These are phyloP conservation scores for Tachysurus fulvidraco DNA, from an alignment of 2,113 vertebrate genomes.

Conservation along the genomic window DNA sequence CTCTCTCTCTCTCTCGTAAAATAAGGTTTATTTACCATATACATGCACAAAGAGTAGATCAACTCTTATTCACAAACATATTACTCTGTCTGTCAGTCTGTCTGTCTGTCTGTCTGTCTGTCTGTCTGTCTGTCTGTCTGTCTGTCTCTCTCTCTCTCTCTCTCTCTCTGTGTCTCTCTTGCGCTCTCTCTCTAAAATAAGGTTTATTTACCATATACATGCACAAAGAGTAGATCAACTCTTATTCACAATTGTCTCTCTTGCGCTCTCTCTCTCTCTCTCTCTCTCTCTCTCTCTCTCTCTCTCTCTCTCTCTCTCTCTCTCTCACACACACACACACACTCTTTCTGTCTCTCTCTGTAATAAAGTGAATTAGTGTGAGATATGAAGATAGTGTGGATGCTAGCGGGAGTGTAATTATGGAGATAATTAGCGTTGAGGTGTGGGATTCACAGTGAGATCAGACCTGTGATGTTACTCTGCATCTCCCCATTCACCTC, in stretches of 20 bases:
- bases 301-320: not conserved
- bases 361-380: not conserved
- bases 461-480: not conserved
- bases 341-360: not conserved
- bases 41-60: no score
- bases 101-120: no score
- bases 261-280: not conserved
- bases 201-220: no score
- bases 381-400: not conserved
- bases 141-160: not conserved
- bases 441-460: not conserved
- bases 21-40: no score
- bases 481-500: not conserved
- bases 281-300: not conserved
- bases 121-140: no score
- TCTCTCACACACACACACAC: not conserved
- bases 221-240: no score
- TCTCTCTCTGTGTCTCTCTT: not conserved
- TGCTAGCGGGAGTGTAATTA: conserved; percentile 13
- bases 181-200: no score
- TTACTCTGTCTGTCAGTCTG: no score
- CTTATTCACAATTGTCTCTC: no score
- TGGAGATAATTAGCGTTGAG: conserved; percentile 22
- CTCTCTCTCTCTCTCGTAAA: no score
- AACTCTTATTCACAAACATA: no score